Evolutionary conservation across 2,797 vertebrate genomes (phyloP).

Genomic region (Bradypus variegatus): DNA sequence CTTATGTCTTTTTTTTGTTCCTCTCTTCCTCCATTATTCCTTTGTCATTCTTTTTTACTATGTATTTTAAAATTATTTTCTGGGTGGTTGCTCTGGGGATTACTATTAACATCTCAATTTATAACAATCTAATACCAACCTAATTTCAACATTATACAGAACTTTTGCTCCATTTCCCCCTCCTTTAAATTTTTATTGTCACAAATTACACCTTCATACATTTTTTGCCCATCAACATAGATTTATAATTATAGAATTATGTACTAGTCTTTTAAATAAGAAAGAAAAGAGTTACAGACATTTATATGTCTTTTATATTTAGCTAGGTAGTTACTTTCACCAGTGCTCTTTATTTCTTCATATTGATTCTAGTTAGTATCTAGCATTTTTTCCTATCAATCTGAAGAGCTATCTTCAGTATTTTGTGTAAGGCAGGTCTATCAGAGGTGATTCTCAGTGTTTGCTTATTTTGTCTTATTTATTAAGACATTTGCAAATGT

Average conservation of each 20-base stretch:
- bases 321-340: not conserved
- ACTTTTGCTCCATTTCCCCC: not conserved
- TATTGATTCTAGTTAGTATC: not conserved
- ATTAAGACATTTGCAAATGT: not conserved
- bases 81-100: not conserved
- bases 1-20: not conserved
- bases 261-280: constrained; percentile 8
- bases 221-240: not conserved
- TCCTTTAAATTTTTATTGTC: not conserved
- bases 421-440: not conserved
- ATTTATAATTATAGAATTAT: constrained; percentile 3
- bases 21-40: not conserved
- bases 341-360: not conserved
- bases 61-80: not conserved
- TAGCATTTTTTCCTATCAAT: not conserved
- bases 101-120: constrained; percentile 11
- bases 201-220: not conserved
- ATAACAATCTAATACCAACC: not conserved
- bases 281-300: not conserved
- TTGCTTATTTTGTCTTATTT: not conserved
- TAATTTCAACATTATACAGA: not conserved
- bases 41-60: not conserved
- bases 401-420: not conserved
- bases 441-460: not conserved
- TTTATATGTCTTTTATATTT: not conserved